phyloP scores from a whole-genome alignment of 2,113 vertebrate genomes.

The Gasterosteus aculeatus region DNA sequence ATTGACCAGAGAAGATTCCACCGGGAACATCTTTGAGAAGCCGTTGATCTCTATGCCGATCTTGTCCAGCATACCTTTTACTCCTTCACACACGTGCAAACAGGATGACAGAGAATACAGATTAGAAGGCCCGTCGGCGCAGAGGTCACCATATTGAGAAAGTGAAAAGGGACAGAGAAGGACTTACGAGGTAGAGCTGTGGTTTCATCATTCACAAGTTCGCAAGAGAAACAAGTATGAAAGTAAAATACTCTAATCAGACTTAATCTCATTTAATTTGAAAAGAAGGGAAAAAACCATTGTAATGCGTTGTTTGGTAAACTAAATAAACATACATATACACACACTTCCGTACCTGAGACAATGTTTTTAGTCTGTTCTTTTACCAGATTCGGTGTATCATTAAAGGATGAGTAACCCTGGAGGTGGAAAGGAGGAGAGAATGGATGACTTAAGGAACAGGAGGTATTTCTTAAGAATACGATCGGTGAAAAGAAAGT shows the following conservation, averaged over 20 bases:
- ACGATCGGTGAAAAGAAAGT: not conserved
- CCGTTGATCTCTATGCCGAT: conserved; percentile 81
- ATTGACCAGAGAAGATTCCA: conserved; percentile 82
- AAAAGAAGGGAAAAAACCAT: not conserved
- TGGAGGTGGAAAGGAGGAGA: conserved; percentile 68
- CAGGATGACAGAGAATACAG: not conserved
- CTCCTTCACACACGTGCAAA: conserved; percentile 76
- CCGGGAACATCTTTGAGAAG: conserved; percentile 82
- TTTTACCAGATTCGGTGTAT: conserved; percentile 86
- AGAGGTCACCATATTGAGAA: not conserved
- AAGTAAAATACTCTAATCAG: conserved; percentile 2
- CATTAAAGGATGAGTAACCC: conserved; percentile 90
- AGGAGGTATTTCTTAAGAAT: not conserved
- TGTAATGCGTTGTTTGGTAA: not conserved
- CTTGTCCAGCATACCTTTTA: conserved; percentile 87
- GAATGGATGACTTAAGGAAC: not conserved
- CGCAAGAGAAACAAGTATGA: conserved; percentile 23
- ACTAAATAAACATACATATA: not conserved
- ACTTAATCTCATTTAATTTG: conserved; percentile 7
- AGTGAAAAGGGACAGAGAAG: not conserved
- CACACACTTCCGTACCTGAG: conserved; percentile 78
- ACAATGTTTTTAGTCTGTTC: conserved; percentile 86
- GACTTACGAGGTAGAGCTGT: conserved; percentile 81
- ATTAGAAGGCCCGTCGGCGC: not conserved
- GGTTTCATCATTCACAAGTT: conserved; percentile 40